Percentiles rank a stretch among this genome's conserved stretches.
phyloP scores from a whole-genome alignment of 2,113 vertebrate genomes.

The Sigmodon hispidus region DNA sequence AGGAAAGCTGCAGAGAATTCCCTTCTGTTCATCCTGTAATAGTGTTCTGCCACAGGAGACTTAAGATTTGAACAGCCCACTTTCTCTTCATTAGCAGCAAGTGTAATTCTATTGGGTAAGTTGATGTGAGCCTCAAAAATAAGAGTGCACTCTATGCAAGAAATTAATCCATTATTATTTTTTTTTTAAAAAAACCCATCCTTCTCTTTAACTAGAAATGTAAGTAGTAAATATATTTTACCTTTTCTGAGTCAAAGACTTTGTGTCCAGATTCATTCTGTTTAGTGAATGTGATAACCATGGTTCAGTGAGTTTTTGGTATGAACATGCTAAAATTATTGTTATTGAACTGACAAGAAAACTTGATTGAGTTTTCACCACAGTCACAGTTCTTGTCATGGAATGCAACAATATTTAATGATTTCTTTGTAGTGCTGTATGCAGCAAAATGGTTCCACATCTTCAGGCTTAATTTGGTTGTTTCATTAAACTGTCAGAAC shows the following conservation, averaged over 20 bases:
- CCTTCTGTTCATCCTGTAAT: slow-evolving; percentile 87
- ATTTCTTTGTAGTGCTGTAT: slow-evolving; percentile 80
- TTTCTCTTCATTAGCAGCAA: slow-evolving; percentile 86
- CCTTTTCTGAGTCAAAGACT: slow-evolving; percentile 76
- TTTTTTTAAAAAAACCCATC: slow-evolving; percentile 48
- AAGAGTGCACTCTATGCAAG: slow-evolving; percentile 48
- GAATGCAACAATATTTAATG: slow-evolving; percentile 80
- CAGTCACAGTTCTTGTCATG: slow-evolving; percentile 77
- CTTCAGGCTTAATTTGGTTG: slow-evolving; percentile 68
- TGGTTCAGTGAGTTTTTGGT: slow-evolving; percentile 80
- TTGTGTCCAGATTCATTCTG: slow-evolving; percentile 69
- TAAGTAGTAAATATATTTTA: slow-evolving; percentile 64
- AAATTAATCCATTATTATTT: slow-evolving; percentile 66
- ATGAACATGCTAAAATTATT: slow-evolving; percentile 82
- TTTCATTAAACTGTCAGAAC: slow-evolving; percentile 38
- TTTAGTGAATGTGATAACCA: slow-evolving; percentile 80
- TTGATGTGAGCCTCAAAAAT: slow-evolving; percentile 81
- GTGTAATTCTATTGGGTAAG: slow-evolving; percentile 86
- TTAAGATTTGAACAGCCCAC: slow-evolving; percentile 86
- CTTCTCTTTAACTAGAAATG: slow-evolving; percentile 74
- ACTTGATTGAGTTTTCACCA: slow-evolving; percentile 83
- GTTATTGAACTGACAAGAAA: slow-evolving; percentile 78
- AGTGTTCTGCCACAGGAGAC: slow-evolving; percentile 87
- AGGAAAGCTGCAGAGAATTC: slow-evolving; percentile 85
- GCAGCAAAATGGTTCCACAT: slow-evolving; percentile 65